phyloP scores from a whole-genome alignment of 92 coral and sea anemone species.

The Plumapathes pennacea region DNA sequence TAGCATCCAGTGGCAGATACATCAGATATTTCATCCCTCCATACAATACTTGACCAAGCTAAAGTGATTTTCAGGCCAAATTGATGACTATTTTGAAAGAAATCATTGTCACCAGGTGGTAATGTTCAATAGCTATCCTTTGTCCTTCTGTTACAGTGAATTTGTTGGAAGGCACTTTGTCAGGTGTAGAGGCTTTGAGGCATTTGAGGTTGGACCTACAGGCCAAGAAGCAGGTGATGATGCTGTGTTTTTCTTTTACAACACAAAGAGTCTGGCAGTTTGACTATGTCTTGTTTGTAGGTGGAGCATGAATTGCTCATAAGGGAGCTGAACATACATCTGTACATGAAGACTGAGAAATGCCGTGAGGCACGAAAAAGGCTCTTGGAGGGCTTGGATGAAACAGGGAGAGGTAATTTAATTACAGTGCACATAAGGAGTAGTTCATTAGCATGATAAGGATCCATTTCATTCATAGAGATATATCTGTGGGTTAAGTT shows the following conservation, averaged over 20 bases:
- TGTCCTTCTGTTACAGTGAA: constrained; percentile 59
- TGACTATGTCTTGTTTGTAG: constrained; percentile 30
- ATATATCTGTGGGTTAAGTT: too few relatives aligned
- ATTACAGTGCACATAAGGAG: too few relatives aligned
- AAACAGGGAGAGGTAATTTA: constrained; percentile 13
- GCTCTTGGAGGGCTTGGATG: constrained; percentile 42
- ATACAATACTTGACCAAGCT: too few relatives aligned
- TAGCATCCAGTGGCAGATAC: not conserved
- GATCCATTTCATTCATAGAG: too few relatives aligned
- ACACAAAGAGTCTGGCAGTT: too few relatives aligned
- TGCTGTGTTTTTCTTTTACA: not conserved
- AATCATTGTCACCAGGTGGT: too few relatives aligned
- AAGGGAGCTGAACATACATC: constrained; percentile 83
- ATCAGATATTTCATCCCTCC: not conserved
- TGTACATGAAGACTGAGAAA: constrained; percentile 85
- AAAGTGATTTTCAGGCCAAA: too few relatives aligned
- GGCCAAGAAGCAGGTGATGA: constrained; percentile 78
- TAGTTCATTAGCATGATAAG: too few relatives aligned
- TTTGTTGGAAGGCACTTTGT: constrained; percentile 83
- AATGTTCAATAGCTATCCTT: too few relatives aligned
- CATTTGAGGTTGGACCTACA: constrained; percentile 91
- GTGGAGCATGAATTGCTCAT: constrained; percentile 90
- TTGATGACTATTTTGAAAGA: too few relatives aligned
- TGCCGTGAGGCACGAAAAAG: constrained; percentile 34
- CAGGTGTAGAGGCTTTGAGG: constrained; percentile 94